phyloP scores from a whole-genome alignment of 2,888 invertebrate species.

The Eupithecia pulchellata region DNA sequence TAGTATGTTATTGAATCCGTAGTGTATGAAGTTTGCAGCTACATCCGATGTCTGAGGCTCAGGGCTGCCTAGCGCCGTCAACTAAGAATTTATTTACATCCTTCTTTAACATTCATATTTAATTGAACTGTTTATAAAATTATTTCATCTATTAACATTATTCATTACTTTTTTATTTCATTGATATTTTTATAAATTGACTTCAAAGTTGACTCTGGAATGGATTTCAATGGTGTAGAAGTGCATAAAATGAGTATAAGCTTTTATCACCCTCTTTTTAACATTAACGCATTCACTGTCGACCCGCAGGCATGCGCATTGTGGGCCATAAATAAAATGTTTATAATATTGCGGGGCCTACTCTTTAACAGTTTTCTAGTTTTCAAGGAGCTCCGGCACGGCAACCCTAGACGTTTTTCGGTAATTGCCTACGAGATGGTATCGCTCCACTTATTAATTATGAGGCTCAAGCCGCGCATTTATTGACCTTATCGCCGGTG shows the following conservation, averaged over 20 bases:
- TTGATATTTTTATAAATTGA: neutral
- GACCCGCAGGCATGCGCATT: too few relatives aligned
- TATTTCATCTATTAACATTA: neutral
- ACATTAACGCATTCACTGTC: too few relatives aligned
- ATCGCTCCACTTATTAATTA: slow-evolving; percentile 78
- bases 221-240: neutral
- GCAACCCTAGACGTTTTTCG: slow-evolving; percentile 65
- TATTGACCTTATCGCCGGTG: slow-evolving; percentile 83
- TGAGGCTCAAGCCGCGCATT: slow-evolving; percentile 74
- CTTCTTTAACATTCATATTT: neutral
- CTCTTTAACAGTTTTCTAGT: neutral
- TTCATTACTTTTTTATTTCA: neutral
- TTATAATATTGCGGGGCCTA: too few relatives aligned
- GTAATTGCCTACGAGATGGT: slow-evolving; percentile 72
- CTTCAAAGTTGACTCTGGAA: neutral
- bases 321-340: too few relatives aligned
- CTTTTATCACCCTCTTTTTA: neutral
- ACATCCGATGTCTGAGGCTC: slow-evolving; percentile 22
- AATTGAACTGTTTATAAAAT: neutral
- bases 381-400: slow-evolving; percentile 49
- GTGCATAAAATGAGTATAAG: neutral
- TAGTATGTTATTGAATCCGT: slow-evolving; percentile 60
- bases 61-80: slow-evolving; percentile 21
- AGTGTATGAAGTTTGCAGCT: slow-evolving; percentile 58
- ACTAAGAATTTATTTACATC: neutral